phyloP scores from a whole-genome alignment of 23 tunicate species.

The Corella eumyota region DNA sequence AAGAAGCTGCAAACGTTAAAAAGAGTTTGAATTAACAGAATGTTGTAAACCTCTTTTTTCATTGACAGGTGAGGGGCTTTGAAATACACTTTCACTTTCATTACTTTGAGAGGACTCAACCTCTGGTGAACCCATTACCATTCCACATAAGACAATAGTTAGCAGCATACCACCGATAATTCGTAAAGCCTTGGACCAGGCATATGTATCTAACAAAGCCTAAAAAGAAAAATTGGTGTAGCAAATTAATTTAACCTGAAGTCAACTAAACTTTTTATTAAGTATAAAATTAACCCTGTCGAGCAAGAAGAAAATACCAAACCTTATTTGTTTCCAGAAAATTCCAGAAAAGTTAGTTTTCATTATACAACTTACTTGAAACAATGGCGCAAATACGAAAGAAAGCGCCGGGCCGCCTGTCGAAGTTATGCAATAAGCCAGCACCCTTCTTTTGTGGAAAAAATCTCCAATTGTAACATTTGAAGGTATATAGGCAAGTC shows the following conservation, averaged over 20 bases:
- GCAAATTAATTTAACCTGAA: too few species aligned
- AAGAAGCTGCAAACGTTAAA: too few species aligned
- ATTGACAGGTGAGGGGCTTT: too few species aligned
- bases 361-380: slow-evolving; percentile 14
- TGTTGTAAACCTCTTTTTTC: too few species aligned
- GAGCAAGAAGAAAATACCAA: too few species aligned
- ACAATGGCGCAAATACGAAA: slow-evolving; percentile 30
- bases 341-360: too few species aligned
- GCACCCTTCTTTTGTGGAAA: slow-evolving; percentile 7
- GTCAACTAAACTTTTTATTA: too few species aligned
- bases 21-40: too few species aligned
- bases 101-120: too few species aligned
- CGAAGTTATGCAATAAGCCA: slow-evolving; percentile 23
- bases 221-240: too few species aligned
- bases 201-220: slow-evolving; percentile 1
- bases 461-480: slow-evolving; percentile 19
- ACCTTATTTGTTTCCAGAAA: too few species aligned
- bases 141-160: slow-evolving; percentile 8
- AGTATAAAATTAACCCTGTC: neutral
- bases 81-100: too few species aligned
- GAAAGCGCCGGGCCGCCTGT: slow-evolving; percentile 27
- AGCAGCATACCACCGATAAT: slow-evolving; percentile 12
- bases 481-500: slow-evolving; percentile 20
- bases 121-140: slow-evolving; percentile 17
- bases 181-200: slow-evolving; percentile 9